Conservation (phyloP, 1,140 invertebrate species). For the Eueides isabella region DNA sequence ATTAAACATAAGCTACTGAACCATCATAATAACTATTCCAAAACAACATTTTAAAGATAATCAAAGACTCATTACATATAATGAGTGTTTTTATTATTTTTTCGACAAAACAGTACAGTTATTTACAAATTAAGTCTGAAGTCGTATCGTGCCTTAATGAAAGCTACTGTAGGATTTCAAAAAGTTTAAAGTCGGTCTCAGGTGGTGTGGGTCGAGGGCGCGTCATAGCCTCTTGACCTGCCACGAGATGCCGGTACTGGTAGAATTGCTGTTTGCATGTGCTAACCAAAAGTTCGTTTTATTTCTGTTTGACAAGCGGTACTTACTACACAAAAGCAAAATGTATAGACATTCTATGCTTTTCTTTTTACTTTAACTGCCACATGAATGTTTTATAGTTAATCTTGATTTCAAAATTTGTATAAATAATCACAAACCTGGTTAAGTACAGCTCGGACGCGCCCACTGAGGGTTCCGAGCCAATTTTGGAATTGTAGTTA, state of each 20-base stretch:
- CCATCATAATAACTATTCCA: no score
- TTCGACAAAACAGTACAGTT: conserved; percentile 20
- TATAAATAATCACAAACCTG: no score
- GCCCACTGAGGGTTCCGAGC: no score
- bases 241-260: conserved; percentile 47
- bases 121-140: conserved; percentile 38
- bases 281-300: conserved; percentile 19
- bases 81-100: neutral
- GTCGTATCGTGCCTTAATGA: conserved; percentile 64
- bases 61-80: no score
- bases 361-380: neutral
- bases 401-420: no score
- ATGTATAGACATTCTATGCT: neutral
- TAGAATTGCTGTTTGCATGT: conserved; percentile 35
- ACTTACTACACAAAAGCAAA: conserved; percentile 3
- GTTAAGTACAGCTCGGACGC: no score
- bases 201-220: conserved; percentile 66
- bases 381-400: no score
- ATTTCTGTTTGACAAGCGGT: conserved; percentile 18
- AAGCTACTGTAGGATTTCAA: conserved; percentile 66
- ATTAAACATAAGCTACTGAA: no score
- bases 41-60: no score
- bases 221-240: conserved; percentile 72
- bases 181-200: conserved; percentile 67
- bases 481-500: no score